Percentiles rank a stretch among this genome's conserved stretches.
Conservation (phyloP, 2,797 vertebrate genomes). For the Megalops cyprinoides region DNA sequence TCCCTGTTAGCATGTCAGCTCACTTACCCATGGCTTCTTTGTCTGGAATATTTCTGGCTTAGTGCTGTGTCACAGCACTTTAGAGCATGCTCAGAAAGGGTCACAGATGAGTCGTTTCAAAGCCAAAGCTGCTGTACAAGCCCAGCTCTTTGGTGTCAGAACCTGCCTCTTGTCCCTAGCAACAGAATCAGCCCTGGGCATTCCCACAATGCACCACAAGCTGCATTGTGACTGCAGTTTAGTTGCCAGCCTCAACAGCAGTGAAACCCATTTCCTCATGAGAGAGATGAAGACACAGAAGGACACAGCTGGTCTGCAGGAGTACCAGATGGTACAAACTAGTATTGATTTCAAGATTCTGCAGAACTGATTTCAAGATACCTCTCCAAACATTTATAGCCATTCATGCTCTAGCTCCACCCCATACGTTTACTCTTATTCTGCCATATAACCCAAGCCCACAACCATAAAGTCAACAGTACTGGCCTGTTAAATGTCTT, state of each 20-base stretch:
- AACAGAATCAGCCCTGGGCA: neutral
- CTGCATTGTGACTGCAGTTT: conserved; percentile 28
- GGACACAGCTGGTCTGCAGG: too few relatives aligned
- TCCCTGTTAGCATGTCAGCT: neutral
- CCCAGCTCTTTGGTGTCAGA: neutral
- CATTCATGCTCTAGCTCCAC: neutral
- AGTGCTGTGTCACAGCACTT: neutral
- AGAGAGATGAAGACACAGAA: neutral
- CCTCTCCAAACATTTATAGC: neutral
- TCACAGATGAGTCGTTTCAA: neutral
- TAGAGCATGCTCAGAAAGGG: neutral
- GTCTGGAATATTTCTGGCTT: too few relatives aligned
- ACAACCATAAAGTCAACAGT: neutral
- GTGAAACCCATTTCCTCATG: conserved; percentile 10
- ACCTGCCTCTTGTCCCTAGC: neutral
- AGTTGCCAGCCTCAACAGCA: conserved; percentile 44
- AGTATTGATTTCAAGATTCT: neutral
- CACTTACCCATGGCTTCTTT: neutral
- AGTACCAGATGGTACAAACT: neutral
- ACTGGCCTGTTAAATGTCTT: neutral
- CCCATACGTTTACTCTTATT: neutral
- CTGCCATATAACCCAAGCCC: too few relatives aligned
- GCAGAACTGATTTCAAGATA: neutral
- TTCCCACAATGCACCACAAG: neutral
- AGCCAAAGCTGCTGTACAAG: neutral